These are phyloP conservation scores for Drosophila fulvimacula DNA, from an alignment of 2,888 invertebrate genomes.

Conservation along the genomic window DNA sequence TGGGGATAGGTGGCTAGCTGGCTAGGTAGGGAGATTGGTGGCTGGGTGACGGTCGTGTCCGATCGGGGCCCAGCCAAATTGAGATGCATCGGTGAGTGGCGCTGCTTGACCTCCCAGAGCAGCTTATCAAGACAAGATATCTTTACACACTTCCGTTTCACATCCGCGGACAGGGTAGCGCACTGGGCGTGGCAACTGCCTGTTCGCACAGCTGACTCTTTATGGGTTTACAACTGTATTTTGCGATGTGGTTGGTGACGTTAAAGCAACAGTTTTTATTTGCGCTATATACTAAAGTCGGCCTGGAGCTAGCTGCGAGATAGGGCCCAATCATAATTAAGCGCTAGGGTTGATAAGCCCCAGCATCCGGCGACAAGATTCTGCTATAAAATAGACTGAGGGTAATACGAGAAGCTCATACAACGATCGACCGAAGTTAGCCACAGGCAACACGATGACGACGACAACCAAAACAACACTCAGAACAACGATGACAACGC, in stretches of 20 bases:
- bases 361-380: conserved; percentile 58
- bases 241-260: conserved; percentile 55
- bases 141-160: conserved; percentile 79
- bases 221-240: conserved; percentile 73
- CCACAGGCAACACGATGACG: conserved; percentile 71
- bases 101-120: conserved; percentile 39
- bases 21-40: too few species aligned
- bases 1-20: background rate
- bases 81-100: conserved; percentile 11
- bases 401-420: conserved; percentile 57
- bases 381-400: conserved; percentile 60
- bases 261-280: conserved; percentile 48
- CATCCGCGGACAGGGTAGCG: conserved; percentile 49
- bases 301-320: conserved; percentile 36
- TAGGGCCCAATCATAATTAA: conserved; percentile 38
- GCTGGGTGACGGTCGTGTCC: background rate
- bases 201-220: conserved; percentile 48
- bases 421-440: conserved; percentile 80
- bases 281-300: conserved; percentile 53
- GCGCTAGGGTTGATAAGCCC: conserved; percentile 60
- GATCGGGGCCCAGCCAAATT: conserved; percentile 12
- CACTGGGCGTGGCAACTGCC: conserved; percentile 29
- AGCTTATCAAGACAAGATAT: conserved; percentile 43
- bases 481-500: conserved; percentile 38
- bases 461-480: conserved; percentile 38